These are phyloP conservation scores for Gobionotothen gibberifrons DNA, from an alignment of 2,797 vertebrate species.

Conservation along the genomic window DNA sequence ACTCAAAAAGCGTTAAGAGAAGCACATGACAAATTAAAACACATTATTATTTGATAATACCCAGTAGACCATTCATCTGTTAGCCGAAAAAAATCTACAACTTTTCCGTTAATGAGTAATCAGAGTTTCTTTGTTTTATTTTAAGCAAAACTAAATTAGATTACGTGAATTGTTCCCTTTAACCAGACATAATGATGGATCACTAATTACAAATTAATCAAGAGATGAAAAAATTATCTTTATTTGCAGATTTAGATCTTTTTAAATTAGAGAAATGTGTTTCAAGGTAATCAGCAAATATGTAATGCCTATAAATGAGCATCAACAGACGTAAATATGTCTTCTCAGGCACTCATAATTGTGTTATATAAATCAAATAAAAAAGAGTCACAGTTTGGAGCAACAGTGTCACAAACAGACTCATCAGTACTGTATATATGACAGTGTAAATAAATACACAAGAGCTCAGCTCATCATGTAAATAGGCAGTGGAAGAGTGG, in stretches of 20 bases:
- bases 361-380: slow-evolving; percentile 52
- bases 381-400: slow-evolving; percentile 46
- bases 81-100: too few species aligned
- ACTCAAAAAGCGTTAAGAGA: neutral
- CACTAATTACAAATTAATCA: neutral
- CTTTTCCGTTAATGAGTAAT: too few species aligned
- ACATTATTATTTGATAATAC: neutral
- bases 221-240: neutral
- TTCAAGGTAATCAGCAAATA: neutral
- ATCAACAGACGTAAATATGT: slow-evolving; percentile 13
- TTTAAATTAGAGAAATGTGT: neutral
- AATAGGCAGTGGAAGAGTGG: slow-evolving; percentile 62
- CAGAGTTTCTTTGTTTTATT: too few species aligned
- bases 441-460: slow-evolving; percentile 67
- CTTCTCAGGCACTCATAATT: slow-evolving; percentile 29
- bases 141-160: too few species aligned
- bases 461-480: slow-evolving; percentile 56
- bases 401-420: slow-evolving; percentile 50
- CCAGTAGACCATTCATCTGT: too few species aligned
- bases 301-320: slow-evolving; percentile 17
- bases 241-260: neutral
- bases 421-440: slow-evolving; percentile 48
- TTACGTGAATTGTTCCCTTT: neutral
- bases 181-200: neutral
- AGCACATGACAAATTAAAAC: neutral